Conservation (phyloP, 2,113 vertebrate species). For the Perccottus glenii region DNA sequence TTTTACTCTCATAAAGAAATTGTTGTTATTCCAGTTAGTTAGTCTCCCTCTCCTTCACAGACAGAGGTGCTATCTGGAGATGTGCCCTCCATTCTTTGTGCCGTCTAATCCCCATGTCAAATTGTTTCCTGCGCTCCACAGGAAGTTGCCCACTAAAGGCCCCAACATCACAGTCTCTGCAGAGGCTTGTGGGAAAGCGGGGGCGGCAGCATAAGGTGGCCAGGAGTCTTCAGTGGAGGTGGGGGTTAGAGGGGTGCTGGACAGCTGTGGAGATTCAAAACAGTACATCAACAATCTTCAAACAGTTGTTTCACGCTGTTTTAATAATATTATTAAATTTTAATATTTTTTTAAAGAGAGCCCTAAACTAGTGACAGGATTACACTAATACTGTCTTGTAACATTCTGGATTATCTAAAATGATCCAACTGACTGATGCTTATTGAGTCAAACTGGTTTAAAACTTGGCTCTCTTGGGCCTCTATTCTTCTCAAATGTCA, state of each 20-base stretch:
- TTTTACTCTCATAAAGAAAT: too few species aligned
- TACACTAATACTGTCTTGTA: conserved; percentile 6
- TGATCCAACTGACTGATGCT: conserved; percentile 18
- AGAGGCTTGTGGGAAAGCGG: conserved; percentile 70
- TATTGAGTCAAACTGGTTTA: conserved; percentile 46
- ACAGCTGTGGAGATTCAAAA: conserved; percentile 70
- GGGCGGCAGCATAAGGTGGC: conserved; percentile 30
- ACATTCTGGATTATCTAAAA: conserved; percentile 15
- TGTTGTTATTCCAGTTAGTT: not conserved
- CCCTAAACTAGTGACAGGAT: too few species aligned
- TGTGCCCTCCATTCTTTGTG: conserved; percentile 49
- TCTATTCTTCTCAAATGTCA: not conserved
- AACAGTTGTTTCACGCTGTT: conserved; percentile 37
- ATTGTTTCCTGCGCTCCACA: conserved; percentile 77
- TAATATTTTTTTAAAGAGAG: too few species aligned
- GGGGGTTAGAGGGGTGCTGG: conserved; percentile 38
- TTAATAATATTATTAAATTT: too few species aligned
- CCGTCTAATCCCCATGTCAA: conserved; percentile 77
- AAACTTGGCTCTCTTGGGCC: conserved; percentile 9
- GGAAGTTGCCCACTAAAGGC: conserved; percentile 69
- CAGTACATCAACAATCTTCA: conserved; percentile 42
- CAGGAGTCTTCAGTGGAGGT: conserved; percentile 2
- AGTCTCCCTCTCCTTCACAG: not conserved
- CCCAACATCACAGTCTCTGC: conserved; percentile 61
- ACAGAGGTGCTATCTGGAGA: conserved; percentile 36